Conservation (phyloP, 2,888 invertebrate genomes). For the Brachypterus glaber region DNA sequence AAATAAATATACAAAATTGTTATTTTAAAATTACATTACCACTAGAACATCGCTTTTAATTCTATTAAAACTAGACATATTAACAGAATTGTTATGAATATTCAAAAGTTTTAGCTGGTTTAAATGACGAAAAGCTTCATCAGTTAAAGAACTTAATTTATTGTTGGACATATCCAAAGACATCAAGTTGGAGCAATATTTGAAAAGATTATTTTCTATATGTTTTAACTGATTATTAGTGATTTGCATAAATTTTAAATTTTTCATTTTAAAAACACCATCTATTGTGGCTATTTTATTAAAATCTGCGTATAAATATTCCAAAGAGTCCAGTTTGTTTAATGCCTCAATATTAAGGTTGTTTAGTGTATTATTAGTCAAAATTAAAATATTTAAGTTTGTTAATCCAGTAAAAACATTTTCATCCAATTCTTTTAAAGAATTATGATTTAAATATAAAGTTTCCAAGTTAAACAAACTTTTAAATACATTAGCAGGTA, state of each 20-base stretch:
- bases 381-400: neutral
- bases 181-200: neutral
- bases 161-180: neutral
- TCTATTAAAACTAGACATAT: neutral
- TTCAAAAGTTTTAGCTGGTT: neutral
- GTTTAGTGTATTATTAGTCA: neutral
- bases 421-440: neutral
- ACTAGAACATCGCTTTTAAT: neutral
- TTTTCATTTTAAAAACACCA: neutral
- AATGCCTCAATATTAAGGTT: neutral
- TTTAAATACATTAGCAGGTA: neutral
- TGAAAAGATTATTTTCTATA: neutral
- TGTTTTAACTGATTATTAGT: neutral
- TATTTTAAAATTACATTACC: neutral
- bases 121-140: neutral
- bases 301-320: neutral
- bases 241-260: constrained; percentile 1
- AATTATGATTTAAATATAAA: constrained; percentile 2
- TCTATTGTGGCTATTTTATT: neutral
- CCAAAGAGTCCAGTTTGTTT: neutral
- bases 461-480: neutral
- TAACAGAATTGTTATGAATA: neutral
- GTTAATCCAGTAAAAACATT: neutral
- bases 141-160: neutral
- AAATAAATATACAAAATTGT: too few relatives aligned